Conservation (phyloP, 2,888 invertebrate genomes). For the Lasioglossum vierecki region DNA sequence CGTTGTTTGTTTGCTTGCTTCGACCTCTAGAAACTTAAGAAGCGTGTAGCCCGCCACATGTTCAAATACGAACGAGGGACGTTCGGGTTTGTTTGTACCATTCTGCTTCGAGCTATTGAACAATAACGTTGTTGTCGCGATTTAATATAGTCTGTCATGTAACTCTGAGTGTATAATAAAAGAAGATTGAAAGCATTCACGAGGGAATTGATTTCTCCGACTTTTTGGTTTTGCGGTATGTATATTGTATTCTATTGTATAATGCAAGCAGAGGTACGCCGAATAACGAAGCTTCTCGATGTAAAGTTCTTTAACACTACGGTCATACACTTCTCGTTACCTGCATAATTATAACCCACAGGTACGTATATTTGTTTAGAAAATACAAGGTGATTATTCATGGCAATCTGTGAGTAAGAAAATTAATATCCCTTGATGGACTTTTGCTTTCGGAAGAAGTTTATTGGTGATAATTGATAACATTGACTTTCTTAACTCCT, state of each 20-base stretch:
- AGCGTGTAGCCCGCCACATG: background rate
- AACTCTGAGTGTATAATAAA: constrained; percentile 56
- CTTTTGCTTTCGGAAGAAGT: background rate
- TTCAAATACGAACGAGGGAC: constrained; percentile 35
- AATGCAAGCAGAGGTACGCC: background rate
- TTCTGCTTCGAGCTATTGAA: constrained; percentile 39
- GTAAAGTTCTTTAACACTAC: background rate
- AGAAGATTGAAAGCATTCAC: constrained; percentile 39
- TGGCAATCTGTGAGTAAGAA: background rate
- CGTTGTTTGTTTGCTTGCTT: background rate
- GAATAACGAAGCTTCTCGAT: background rate
- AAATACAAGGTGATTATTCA: background rate
- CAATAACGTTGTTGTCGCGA: constrained; percentile 38
- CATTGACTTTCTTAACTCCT: background rate
- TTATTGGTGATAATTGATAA: background rate
- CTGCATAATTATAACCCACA: background rate
- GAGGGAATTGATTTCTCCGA: constrained; percentile 38
- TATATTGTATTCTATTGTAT: background rate
- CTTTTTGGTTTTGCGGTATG: constrained; percentile 12
- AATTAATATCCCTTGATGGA: background rate
- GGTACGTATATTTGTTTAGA: constrained; percentile 8
- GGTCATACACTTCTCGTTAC: background rate
- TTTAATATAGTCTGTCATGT: constrained; percentile 51
- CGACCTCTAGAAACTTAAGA: background rate
- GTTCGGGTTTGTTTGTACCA: constrained; percentile 26